Evolutionary conservation across 1,140 invertebrate species (phyloP).

Genomic region (Drosophila pallidifrons): DNA sequence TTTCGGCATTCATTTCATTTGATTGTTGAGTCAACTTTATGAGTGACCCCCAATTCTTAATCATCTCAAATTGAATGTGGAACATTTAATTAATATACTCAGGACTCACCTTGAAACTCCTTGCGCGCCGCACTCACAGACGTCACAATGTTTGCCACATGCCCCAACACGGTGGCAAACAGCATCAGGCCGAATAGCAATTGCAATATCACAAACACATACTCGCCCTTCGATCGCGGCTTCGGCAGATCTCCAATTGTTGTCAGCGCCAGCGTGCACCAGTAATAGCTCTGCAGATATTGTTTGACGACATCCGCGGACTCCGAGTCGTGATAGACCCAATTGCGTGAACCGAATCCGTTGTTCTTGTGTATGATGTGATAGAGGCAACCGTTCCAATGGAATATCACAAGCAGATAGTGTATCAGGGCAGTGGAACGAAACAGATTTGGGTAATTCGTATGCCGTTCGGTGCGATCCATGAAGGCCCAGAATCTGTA

Average conservation of each 20-base stretch:
- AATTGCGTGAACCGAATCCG: conserved; percentile 95
- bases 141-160: conserved; percentile 98
- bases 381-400: conserved; percentile 99
- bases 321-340: conserved; percentile 94
- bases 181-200: conserved; percentile 95
- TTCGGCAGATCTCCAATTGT: conserved; percentile 93
- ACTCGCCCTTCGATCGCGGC: conserved; percentile 95
- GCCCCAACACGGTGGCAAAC: conserved; percentile 96
- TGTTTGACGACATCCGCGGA: conserved; percentile 95
- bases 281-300: conserved; percentile 99
- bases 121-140: conserved; percentile 97
- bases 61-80: too few relatives aligned
- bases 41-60: too few relatives aligned
- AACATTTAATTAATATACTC: neutral
- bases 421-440: conserved; percentile 97
- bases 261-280: conserved; percentile 97
- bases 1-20: neutral
- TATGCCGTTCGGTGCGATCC: conserved; percentile 98
- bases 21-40: neutral
- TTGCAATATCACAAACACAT: conserved; percentile 95
- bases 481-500: conserved; percentile 99
- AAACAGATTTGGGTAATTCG: conserved; percentile 99
- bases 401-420: conserved; percentile 98
- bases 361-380: conserved; percentile 98
- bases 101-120: conserved; percentile 95